Evolutionary conservation across 2,113 vertebrate genomes (phyloP), one percentile per base, ranked within the genome.

Genomic region (Antechinus stuartii): DNA sequence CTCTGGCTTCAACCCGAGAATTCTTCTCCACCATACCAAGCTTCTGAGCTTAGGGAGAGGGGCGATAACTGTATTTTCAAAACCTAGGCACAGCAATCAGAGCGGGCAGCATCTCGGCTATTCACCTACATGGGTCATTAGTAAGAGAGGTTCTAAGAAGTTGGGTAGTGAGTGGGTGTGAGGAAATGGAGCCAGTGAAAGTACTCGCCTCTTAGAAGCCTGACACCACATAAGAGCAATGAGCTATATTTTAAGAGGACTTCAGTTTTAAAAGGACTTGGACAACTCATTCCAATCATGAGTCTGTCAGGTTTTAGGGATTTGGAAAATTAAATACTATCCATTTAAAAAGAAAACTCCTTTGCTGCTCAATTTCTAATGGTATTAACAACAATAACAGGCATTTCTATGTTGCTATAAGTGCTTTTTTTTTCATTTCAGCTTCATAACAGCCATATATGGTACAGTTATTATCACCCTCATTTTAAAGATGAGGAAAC

Each of bases 241-340:
- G 22, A 84, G 35, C 68, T 84, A 10, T n/a, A 84, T 42, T 42
- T 84, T n/a, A 84, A 42, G 68, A 42, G 68, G 50, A 57, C 24
- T 92, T 46, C 24, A 19, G 9, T n/a, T 49, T 35, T 76, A 49
- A 49, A 90, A 92, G 10, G 25, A 92, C 84, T 8, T 55, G 91
- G 91, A 89, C 24, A 90, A 49, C n/a, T 9, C 11, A 50, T 89
- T 91, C 91, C 27, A 89, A 91, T 90, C 90, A 25, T 6, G 25
- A 92, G 89, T 93, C 90, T 92, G 50, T 93, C 0, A 0, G 90
- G 1, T 47, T 61, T 61, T 0, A 23, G 56, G 42, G 90, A 53
- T 97, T 92, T 95, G 90, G 50, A 57, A 90, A 94, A 52, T 93
- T 91, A 93, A 54, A 92, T 91, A 76, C 92, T 93, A 89, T 92